A percentile compares a stretch with the other conserved stretches of the same genome.
phyloP scores from a whole-genome alignment of 1,140 invertebrate genomes.

The Drosophila triauraria region DNA sequence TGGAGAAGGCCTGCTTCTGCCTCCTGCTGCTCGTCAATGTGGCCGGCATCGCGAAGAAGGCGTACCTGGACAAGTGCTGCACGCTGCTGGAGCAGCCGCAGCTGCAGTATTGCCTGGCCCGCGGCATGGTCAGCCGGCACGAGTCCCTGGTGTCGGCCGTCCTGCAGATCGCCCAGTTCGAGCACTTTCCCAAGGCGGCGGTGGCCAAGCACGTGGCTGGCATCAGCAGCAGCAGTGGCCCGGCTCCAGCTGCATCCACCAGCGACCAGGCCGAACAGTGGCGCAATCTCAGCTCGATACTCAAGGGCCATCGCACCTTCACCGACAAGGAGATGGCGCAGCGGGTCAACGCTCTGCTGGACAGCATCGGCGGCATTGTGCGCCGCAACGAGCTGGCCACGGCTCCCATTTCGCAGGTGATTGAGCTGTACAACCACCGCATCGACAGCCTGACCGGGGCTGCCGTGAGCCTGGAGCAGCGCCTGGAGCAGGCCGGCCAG shows the following conservation, averaged over 20 bases:
- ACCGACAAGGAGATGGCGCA: slow-evolving; percentile 74
- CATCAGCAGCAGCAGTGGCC: slow-evolving; percentile 23
- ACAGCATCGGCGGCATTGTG: slow-evolving; percentile 63
- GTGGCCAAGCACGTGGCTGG: slow-evolving; percentile 75
- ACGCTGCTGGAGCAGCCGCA: slow-evolving; percentile 62
- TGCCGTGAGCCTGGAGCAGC: slow-evolving; percentile 57
- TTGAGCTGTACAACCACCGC: slow-evolving; percentile 80
- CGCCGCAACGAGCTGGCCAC: slow-evolving; percentile 70
- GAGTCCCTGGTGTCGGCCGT: slow-evolving; percentile 64
- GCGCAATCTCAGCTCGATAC: slow-evolving; percentile 75
- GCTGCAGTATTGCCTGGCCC: slow-evolving; percentile 73
- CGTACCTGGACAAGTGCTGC: slow-evolving; percentile 78
- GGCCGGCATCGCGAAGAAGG: slow-evolving; percentile 79
- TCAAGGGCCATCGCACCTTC: slow-evolving; percentile 73
- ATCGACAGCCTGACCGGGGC: slow-evolving; percentile 70
- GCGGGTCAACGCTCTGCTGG: slow-evolving; percentile 67
- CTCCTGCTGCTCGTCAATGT: slow-evolving; percentile 75
- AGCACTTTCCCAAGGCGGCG: slow-evolving; percentile 67
- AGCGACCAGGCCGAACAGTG: slow-evolving; percentile 61
- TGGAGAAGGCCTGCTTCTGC: slow-evolving; percentile 77
- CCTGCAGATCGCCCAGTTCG: slow-evolving; percentile 78
- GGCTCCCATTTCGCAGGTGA: slow-evolving; percentile 75
- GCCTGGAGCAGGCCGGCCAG: slow-evolving; percentile 73
- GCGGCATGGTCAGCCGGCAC: slow-evolving; percentile 65
- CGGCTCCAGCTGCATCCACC: neutral